Evolutionary conservation across 2,113 vertebrate species (phyloP).

Genomic region (Atherinomorus stipes): DNA sequence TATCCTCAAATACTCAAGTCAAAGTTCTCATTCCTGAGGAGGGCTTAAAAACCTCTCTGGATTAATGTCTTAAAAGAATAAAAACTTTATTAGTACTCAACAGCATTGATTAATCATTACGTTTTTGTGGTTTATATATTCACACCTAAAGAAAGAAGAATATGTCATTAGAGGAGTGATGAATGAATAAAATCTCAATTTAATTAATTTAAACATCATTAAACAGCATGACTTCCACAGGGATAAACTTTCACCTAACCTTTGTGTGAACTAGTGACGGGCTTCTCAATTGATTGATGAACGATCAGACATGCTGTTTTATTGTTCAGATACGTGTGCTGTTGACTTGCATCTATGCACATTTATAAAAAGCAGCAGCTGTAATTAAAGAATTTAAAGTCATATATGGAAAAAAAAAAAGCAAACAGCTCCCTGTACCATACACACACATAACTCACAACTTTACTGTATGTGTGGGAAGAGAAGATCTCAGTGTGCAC

Average conservation of each 20-base stretch:
- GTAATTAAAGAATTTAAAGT: background rate
- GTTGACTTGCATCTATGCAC: background rate
- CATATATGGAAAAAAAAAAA: background rate
- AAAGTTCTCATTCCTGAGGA: no score
- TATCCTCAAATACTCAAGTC: background rate
- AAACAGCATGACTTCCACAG: background rate
- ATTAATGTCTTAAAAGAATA: no score
- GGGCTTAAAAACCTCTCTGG: no score
- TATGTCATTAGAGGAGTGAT: no score
- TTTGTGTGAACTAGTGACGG: slow-evolving; percentile 6
- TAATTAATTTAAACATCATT: background rate
- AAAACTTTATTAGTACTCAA: no score
- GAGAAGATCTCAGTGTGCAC: background rate
- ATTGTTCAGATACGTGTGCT: slow-evolving; percentile 29
- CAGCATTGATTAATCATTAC: no score
- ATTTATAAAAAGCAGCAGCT: no score
- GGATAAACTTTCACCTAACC: slow-evolving; percentile 12
- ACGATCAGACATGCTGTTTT: no score
- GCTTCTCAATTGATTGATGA: slow-evolving; percentile 34
- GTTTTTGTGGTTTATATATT: no score
- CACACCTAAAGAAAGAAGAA: no score
- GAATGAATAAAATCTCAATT: no score
- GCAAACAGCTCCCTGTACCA: background rate
- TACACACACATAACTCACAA: background rate
- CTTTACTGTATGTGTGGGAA: background rate